phyloP scores from a whole-genome alignment of 2,888 invertebrate genomes.

The Hanleya hanleyi region DNA sequence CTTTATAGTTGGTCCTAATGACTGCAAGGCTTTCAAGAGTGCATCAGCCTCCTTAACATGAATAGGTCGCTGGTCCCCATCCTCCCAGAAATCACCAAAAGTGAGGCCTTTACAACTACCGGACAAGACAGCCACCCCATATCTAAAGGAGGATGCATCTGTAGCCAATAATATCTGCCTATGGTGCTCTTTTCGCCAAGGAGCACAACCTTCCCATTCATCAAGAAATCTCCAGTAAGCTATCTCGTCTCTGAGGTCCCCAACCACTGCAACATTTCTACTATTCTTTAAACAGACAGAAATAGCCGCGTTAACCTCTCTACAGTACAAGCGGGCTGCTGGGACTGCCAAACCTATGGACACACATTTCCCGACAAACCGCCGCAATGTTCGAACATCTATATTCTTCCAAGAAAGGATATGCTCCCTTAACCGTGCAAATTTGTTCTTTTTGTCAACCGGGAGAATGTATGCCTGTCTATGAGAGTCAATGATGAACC shows the following conservation, averaged over 20 bases:
- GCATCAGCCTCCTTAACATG: neutral
- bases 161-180: neutral
- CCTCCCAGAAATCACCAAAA: neutral
- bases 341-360: conserved; percentile 18
- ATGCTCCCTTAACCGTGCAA: conserved; percentile 7
- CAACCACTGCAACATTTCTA: neutral
- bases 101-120: neutral
- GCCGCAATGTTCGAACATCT: neutral
- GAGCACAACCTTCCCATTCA: neutral
- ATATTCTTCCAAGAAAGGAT: neutral
- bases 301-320: conserved; percentile 13
- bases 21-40: neutral
- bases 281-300: neutral
- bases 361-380: neutral
- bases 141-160: neutral
- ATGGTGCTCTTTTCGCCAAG: neutral
- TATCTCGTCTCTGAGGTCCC: neutral
- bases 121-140: neutral
- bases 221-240: neutral
- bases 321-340: conserved; percentile 14
- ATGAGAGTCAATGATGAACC: conserved; percentile 13
- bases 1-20: neutral
- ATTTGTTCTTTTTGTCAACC: neutral
- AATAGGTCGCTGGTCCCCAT: neutral
- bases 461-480: conserved; percentile 10